Base-by-base conservation (phyloP, 1,140 invertebrate genomes). In the Bombus pascuorum region DNA sequence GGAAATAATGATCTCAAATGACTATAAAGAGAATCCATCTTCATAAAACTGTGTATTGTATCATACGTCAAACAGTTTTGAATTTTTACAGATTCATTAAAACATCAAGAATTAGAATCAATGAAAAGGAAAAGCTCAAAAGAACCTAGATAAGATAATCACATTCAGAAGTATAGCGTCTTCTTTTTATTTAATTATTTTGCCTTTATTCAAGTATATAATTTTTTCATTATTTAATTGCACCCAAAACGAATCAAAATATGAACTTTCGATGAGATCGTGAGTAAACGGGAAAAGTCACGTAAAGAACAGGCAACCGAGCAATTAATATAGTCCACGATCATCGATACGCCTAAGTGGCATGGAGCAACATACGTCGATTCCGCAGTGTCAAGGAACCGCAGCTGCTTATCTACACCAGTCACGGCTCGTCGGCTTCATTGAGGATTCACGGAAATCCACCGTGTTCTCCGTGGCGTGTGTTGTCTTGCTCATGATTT, bases 361-460 rank as follows among this genome's bases (percentile, higher is more conserved):
- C 70, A 66, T 79, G 78, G 37, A 65, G 76, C 15, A n/a, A 78
- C 59, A 42, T 34, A 65, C 65, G 75, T 85, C 86, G 88, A 85
- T 89, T 66, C 78, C 62, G 59, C 79, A 80, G 79, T 87, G 85
- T 90, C 86, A 81, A 87, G 76, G 82, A 87, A 81, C 79, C 78
- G 75, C 75, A 34, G 37, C 74, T 85, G 47, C 70, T 90, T 90
- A 87, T 90, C 89, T 80, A 68, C 75, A 90, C 75, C 65, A 90
- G 82, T 90, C 89, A 85, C 89, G 88, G 73, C 75, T 77, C 80
- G 79, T 77, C 86, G 66, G 80, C 86, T 90, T 90, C 88, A 90
- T 87, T 89, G 62, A 81, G 79, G 82, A 90, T 90, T 90, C 86
- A 90, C 89, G 89, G 89, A 87, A 90, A 90, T 90, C 79, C 86